phyloP scores from a whole-genome alignment of 2,888 invertebrate species.

The Lathronympha strigana region DNA sequence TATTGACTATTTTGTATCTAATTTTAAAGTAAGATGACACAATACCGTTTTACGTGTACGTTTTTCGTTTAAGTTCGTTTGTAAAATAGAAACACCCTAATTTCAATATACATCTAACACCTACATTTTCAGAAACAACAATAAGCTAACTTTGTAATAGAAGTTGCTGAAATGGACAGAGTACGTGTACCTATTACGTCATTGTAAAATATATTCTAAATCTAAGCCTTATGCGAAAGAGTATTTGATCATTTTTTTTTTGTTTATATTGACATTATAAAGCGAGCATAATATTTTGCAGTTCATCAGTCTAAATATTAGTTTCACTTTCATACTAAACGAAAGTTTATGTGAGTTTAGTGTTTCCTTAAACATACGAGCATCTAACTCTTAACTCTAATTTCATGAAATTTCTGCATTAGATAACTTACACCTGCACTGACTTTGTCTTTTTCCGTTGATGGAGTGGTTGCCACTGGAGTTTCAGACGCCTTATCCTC shows the following conservation, averaged over 20 bases:
- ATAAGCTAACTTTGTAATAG: conserved; percentile 45
- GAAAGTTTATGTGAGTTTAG: conserved; percentile 42
- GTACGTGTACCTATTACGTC: conserved; percentile 50
- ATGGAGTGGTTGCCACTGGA: conserved; percentile 85
- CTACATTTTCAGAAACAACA: conserved; percentile 35
- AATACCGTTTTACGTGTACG: conserved; percentile 24
- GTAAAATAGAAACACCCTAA: conserved; percentile 27
- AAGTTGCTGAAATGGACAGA: conserved; percentile 55
- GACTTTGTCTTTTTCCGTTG: conserved; percentile 86
- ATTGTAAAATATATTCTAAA: conserved; percentile 52
- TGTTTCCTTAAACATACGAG: conserved; percentile 13
- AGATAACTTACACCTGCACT: conserved; percentile 88
- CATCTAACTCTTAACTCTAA: conserved; percentile 85
- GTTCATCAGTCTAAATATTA: conserved; percentile 67
- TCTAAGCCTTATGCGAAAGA: conserved; percentile 48
- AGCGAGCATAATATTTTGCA: conserved; percentile 60
- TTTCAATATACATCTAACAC: conserved; percentile 27
- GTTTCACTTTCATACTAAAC: conserved; percentile 51
- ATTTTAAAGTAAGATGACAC: conserved; percentile 9
- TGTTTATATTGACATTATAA: conserved; percentile 53
- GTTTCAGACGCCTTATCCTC: conserved; percentile 92
- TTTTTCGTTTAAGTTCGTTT: conserved; percentile 14
- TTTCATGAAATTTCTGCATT: conserved; percentile 87
- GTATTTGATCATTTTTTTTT: conserved; percentile 44
- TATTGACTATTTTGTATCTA: conserved; percentile 23